These are phyloP conservation scores for Euplagia quadripunctaria DNA, from an alignment of 2,888 invertebrate genomes.

Conservation along the genomic window DNA sequence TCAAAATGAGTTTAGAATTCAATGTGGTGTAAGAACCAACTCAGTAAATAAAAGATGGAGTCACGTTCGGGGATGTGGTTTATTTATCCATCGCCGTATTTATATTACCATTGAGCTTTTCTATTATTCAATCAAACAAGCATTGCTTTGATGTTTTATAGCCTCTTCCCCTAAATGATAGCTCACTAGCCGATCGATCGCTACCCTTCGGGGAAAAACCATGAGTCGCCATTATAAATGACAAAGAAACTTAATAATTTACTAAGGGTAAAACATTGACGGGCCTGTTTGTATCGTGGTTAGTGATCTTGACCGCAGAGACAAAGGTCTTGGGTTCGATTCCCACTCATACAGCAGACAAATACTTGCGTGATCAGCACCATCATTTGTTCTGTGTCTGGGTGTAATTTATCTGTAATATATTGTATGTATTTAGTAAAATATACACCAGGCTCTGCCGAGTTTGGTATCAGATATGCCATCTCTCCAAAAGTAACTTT, in stretches of 20 bases:
- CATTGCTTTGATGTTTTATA: conserved; percentile 72
- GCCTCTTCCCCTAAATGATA: conserved; percentile 73
- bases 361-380: too few species aligned
- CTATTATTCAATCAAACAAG: conserved; percentile 76
- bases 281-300: too few species aligned
- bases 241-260: conserved; percentile 31
- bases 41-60: conserved; percentile 47
- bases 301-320: too few species aligned
- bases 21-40: conserved; percentile 22
- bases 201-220: conserved; percentile 73
- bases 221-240: conserved; percentile 63
- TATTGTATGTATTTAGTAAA: too few species aligned
- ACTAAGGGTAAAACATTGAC: neutral
- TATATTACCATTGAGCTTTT: conserved; percentile 59
- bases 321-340: too few species aligned
- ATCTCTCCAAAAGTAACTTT: too few species aligned
- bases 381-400: too few species aligned
- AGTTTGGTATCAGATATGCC: too few species aligned
- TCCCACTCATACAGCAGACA: too few species aligned
- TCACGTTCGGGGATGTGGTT: conserved; percentile 59
- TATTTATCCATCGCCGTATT: conserved; percentile 43
- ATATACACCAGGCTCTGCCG: too few species aligned
- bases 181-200: conserved; percentile 69
- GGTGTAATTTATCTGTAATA: too few species aligned
- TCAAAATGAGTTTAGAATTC: conserved; percentile 25